These are phyloP conservation scores for Ctenoplectra terminalis DNA, from an alignment of 1,140 invertebrate genomes.

Conservation along the genomic window DNA sequence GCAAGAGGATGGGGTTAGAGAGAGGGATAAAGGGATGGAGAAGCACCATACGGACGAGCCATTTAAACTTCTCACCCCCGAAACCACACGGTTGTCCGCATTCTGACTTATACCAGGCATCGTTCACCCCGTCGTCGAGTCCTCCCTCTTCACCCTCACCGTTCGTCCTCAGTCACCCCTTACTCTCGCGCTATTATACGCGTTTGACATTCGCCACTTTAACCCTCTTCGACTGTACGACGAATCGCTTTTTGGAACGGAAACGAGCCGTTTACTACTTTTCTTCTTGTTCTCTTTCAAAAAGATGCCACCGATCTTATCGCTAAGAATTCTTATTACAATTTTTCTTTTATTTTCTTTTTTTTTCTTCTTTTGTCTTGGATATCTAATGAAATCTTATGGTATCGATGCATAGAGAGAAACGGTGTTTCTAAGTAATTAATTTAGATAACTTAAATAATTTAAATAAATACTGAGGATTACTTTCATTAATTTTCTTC, in stretches of 20 bases:
- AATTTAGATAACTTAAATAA: no score
- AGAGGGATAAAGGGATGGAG: slow-evolving; percentile 71
- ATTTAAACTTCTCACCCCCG: slow-evolving; percentile 83
- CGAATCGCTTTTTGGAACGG: slow-evolving; percentile 24
- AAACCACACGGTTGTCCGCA: slow-evolving; percentile 82
- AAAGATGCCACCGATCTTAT: background rate
- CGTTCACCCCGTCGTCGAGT: slow-evolving; percentile 79
- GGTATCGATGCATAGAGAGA: no score
- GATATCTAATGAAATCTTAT: no score
- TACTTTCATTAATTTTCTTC: no score
- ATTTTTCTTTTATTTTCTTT: background rate
- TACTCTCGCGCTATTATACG: slow-evolving; percentile 64
- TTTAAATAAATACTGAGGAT: no score
- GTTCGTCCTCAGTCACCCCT: slow-evolving; percentile 44
- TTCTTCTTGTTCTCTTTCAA: background rate
- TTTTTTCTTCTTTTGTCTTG: background rate
- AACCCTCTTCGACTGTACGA: slow-evolving; percentile 58
- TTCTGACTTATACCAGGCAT: slow-evolving; percentile 83
- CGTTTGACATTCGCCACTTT: slow-evolving; percentile 67
- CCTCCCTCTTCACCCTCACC: slow-evolving; percentile 12
- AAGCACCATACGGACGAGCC: slow-evolving; percentile 83
- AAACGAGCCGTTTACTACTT: slow-evolving; percentile 3
- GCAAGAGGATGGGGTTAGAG: slow-evolving; percentile 46
- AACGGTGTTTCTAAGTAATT: no score
- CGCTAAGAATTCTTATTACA: background rate